Conservation (phyloP, 2,113 vertebrate species). For the Phasianus colchicus region DNA sequence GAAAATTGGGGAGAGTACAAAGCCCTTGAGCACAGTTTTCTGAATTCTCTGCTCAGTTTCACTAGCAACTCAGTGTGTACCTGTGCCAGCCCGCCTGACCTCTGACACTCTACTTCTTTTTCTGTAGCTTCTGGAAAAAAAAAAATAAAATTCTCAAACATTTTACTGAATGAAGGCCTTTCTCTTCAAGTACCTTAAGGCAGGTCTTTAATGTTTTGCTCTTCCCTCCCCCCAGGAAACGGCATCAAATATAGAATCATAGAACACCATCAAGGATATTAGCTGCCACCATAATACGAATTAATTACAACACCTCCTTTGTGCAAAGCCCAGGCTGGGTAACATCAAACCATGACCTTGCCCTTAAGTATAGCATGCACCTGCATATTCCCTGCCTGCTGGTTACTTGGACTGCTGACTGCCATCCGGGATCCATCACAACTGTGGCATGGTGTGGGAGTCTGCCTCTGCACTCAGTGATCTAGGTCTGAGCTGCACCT, state of each 20-base stretch:
- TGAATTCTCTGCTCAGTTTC: not conserved
- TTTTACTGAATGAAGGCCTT: not conserved
- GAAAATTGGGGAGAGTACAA: too few relatives aligned
- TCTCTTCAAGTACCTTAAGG: not conserved
- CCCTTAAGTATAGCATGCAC: not conserved
- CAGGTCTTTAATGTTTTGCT: not conserved
- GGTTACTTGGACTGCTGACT: not conserved
- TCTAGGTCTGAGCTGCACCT: not conserved
- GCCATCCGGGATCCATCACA: not conserved
- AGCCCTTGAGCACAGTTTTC: not conserved
- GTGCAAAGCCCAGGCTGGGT: not conserved
- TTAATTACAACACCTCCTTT: not conserved
- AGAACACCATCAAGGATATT: not conserved
- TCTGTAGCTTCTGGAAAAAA: not conserved
- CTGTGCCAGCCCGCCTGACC: not conserved
- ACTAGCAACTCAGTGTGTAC: not conserved
- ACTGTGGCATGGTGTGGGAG: not conserved
- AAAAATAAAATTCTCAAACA: too few relatives aligned
- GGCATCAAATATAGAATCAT: not conserved
- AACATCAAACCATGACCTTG: not conserved
- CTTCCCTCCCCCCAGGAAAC: not conserved
- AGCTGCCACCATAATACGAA: not conserved
- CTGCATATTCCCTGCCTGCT: not conserved
- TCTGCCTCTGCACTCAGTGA: not conserved
- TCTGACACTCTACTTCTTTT: not conserved